Evolutionary conservation across 2,888 invertebrate species (phyloP).

Genomic region (Mylabris sibirica): DNA sequence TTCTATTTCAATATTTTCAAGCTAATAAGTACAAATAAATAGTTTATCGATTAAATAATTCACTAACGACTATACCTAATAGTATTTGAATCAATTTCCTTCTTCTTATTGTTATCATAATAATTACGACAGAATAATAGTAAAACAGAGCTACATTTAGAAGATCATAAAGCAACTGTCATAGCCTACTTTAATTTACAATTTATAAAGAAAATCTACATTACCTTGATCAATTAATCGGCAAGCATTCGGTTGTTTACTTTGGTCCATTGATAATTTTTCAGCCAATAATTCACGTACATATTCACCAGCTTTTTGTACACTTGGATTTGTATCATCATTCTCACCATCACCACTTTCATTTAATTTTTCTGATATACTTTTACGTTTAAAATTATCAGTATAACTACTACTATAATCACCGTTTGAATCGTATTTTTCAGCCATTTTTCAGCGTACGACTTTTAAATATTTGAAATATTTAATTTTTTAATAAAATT

Average conservation of each 20-base stretch:
- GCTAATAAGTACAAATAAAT: not conserved
- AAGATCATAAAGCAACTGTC: not conserved
- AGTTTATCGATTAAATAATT: not conserved
- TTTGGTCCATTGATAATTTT: slow-evolving; percentile 47
- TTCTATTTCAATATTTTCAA: not conserved
- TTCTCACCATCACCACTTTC: slow-evolving; percentile 47
- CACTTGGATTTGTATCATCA: slow-evolving; percentile 40
- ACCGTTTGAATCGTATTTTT: slow-evolving; percentile 59
- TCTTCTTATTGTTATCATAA: not conserved
- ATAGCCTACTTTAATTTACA: not conserved
- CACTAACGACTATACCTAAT: not conserved
- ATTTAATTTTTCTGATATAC: slow-evolving; percentile 51
- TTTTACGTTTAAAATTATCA: slow-evolving; percentile 57
- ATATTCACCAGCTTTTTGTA: slow-evolving; percentile 76
- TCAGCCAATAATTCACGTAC: slow-evolving; percentile 71
- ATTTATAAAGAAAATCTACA: not conserved
- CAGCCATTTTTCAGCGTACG: slow-evolving; percentile 47
- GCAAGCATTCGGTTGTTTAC: slow-evolving; percentile 70
- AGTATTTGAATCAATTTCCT: not conserved
- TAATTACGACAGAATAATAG: not conserved
- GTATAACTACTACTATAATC: slow-evolving; percentile 50
- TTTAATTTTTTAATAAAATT: not conserved
- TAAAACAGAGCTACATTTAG: not conserved
- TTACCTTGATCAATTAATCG: slow-evolving; percentile 79
- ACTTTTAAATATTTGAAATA: not conserved